Conservation (phyloP, 2,113 vertebrate genomes). For the Butorides virescens region DNA sequence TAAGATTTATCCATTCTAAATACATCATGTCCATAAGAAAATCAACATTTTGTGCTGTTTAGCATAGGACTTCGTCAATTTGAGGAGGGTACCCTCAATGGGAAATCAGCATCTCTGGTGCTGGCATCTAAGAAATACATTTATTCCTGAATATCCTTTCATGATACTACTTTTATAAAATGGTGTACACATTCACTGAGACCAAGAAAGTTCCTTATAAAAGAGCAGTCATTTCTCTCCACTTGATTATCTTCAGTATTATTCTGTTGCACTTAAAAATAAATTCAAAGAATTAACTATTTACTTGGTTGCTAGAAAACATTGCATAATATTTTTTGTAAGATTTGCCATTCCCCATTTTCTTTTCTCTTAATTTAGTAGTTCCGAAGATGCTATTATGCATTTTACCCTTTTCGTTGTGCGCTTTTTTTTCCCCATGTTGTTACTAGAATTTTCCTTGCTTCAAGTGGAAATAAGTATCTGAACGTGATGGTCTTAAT, state of each 20-base stretch:
- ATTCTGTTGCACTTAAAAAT: neutral
- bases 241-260: neutral
- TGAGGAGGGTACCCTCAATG: neutral
- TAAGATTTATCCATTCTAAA: neutral
- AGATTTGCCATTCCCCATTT: neutral
- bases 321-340: neutral
- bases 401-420: neutral
- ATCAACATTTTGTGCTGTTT: neutral
- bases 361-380: neutral
- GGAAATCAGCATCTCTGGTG: neutral
- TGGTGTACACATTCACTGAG: neutral
- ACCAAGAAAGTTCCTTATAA: neutral
- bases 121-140: neutral
- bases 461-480: neutral
- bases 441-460: neutral
- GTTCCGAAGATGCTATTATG: neutral
- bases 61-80: neutral
- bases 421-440: accelerated
- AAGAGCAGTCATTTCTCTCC: neutral
- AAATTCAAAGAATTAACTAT: neutral
- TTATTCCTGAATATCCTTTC: neutral
- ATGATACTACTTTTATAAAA: neutral
- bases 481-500: neutral
- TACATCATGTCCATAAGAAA: neutral
- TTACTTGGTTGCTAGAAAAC: neutral